Base-by-base conservation (phyloP, 2,888 invertebrate genomes). In the Stictocephala bisonia region DNA sequence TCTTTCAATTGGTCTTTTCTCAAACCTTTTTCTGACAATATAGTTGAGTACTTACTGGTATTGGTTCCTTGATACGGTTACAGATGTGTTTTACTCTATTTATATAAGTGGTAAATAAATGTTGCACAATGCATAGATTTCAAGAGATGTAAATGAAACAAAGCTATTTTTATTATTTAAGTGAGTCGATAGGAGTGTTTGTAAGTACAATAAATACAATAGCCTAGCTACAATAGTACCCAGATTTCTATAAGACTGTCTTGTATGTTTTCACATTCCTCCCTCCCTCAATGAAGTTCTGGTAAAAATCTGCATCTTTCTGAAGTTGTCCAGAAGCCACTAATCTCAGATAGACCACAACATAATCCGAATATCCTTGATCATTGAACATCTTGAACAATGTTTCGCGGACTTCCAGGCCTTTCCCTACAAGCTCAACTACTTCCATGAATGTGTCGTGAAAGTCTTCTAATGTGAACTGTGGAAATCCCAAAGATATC, bases 381-480 rank as follows among this genome's bases (percentile, higher is more conserved):
- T 97, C 94, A 83, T 97, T 97, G 82, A 99, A 96, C 79, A 93
- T 88, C 79, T 90, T 91, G 79, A 94, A 91, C 27, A 98, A 87
- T 82, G 95, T 93, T 13, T 88, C 87, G 70, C 89, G 87, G 68
- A 92, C 89, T 41, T 88, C 86, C 22, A 88, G 88, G 48, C 85
- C 85, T 3, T 86, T 85, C 1, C 91, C 91, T 35, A 95, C 91
- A 82, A 91, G 88, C 81, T 93, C 91, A 2, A 96, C 89, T 20
- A 96, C 95, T 86, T 96, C 95, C 93, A 95, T 94, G 84, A 95
- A 95, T 80, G 95, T 96, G 83, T 99, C 98, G 86, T 98, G 96
- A 85, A 99, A 99, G 84, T 99, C 99, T 85, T 98, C 97, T 66
- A 99, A 92, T 70, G 99, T 99, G 82, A 99, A 97, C 83, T 96